Evolutionary conservation across 2,888 invertebrate genomes (phyloP).

Genomic region (Conistra vaccinii): DNA sequence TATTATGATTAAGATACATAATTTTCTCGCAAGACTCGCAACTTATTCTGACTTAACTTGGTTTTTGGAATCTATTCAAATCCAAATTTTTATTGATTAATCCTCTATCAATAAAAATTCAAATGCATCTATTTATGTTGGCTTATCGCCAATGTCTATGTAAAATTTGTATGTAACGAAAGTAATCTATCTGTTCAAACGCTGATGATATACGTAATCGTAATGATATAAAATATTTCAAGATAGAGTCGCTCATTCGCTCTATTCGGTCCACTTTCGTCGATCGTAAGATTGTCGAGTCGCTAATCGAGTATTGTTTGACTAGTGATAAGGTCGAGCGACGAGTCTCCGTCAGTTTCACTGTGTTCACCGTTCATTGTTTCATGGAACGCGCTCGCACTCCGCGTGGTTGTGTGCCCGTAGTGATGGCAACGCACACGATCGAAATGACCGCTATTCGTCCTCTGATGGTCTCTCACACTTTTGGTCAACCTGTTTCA

Average conservation of each 20-base stretch:
- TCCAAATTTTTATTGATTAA: conserved; percentile 23
- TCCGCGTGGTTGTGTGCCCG: conserved; percentile 27
- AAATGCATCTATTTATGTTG: conserved; percentile 55
- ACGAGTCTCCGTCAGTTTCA: conserved; percentile 49
- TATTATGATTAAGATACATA: no score
- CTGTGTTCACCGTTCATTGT: conserved; percentile 61
- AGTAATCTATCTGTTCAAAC: conserved; percentile 33
- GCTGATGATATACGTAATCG: conserved; percentile 49
- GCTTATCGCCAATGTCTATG: conserved; percentile 57
- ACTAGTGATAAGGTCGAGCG: conserved; percentile 57
- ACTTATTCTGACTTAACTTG: background rate
- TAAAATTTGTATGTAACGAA: conserved; percentile 45
- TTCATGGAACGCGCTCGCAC: conserved; percentile 50
- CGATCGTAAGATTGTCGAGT: conserved; percentile 29
- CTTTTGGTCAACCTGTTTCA: conserved; percentile 65
- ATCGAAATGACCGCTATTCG: conserved; percentile 70
- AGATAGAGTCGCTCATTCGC: conserved; percentile 24
- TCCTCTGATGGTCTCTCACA: conserved; percentile 65
- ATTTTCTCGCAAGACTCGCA: background rate
- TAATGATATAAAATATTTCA: conserved; percentile 44
- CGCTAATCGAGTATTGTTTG: conserved; percentile 57
- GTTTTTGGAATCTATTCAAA: conserved; percentile 35
- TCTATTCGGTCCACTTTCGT: conserved; percentile 34
- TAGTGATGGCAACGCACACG: conserved; percentile 53
- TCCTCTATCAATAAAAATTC: conserved; percentile 44